Evolutionary conservation across 2,888 invertebrate species (phyloP).

Genomic region (Caenorhabditis sp.): DNA sequence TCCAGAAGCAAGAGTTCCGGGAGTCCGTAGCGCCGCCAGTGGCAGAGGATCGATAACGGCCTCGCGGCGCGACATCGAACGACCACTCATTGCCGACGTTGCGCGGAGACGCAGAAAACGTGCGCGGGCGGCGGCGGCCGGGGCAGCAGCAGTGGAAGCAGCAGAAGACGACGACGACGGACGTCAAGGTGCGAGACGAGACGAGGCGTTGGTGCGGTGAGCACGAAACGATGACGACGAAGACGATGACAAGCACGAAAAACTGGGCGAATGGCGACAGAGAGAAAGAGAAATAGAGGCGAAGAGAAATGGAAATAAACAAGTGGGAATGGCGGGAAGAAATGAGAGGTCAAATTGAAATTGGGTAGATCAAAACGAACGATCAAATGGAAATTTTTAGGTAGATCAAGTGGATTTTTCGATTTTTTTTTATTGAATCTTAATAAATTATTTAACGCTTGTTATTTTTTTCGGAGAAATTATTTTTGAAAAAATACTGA

Average conservation of each 20-base stretch:
- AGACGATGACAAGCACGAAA: slow-evolving; percentile 10
- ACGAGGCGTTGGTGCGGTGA: background rate
- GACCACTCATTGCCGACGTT: background rate
- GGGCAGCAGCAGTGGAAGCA: background rate
- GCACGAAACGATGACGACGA: slow-evolving; percentile 7
- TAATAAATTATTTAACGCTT: no score
- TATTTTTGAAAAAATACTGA: no score
- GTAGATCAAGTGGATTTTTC: background rate
- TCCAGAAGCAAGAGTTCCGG: background rate
- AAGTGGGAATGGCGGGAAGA: background rate
- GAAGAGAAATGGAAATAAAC: slow-evolving; percentile 16
- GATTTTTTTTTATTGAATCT: no score
- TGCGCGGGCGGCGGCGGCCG: background rate
- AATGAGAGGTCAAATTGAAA: slow-evolving; percentile 1
- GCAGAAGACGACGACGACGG: no score
- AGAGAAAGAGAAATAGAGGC: slow-evolving; percentile 22
- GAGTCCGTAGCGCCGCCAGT: background rate
- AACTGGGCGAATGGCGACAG: slow-evolving; percentile 11
- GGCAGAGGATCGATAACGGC: slow-evolving; percentile 11
- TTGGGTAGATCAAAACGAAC: slow-evolving; percentile 1
- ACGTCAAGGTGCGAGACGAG: no score
- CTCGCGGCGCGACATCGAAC: background rate
- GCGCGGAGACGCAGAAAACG: background rate
- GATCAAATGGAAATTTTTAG: slow-evolving; percentile 4
- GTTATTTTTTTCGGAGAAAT: no score